phyloP scores from a whole-genome alignment of 1,140 invertebrate species.

The Sycobia sp. region DNA sequence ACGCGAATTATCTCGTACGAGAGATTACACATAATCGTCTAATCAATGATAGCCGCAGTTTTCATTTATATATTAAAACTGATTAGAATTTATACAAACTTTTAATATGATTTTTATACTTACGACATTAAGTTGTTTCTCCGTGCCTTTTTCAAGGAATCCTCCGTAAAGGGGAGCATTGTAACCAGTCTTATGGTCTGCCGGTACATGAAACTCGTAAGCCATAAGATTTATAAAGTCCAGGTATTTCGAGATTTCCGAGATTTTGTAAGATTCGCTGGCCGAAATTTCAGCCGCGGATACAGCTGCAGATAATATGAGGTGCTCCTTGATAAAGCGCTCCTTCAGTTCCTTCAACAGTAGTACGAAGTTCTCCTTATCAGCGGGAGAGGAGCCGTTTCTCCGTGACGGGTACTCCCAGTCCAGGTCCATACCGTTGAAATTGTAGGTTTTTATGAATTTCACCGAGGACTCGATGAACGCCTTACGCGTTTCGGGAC shows the following conservation, averaged over 20 bases:
- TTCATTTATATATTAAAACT: no score
- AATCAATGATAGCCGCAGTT: no score
- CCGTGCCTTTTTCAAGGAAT: slow-evolving; percentile 53
- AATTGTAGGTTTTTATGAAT: slow-evolving; percentile 69
- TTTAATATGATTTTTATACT: no score
- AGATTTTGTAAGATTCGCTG: slow-evolving; percentile 65
- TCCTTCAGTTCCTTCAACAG: slow-evolving; percentile 62
- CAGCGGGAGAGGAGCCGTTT: slow-evolving; percentile 66
- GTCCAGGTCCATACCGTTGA: slow-evolving; percentile 82
- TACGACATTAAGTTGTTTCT: slow-evolving; percentile 60
- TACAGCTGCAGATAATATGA: slow-evolving; percentile 62
- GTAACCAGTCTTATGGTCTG: slow-evolving; percentile 66
- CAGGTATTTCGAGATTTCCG: slow-evolving; percentile 59
- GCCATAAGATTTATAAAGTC: slow-evolving; percentile 75
- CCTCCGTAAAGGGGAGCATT: slow-evolving; percentile 66
- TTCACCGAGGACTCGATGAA: slow-evolving; percentile 67
- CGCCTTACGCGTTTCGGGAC: slow-evolving; percentile 59
- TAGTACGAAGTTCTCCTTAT: slow-evolving; percentile 60
- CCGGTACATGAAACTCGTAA: slow-evolving; percentile 73
- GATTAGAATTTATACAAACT: no score
- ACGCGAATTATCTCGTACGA: no score
- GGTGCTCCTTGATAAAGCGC: slow-evolving; percentile 54
- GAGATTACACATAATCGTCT: no score
- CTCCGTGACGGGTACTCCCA: slow-evolving; percentile 80
- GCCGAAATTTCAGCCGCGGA: slow-evolving; percentile 57